phyloP scores from a whole-genome alignment of 92 coral and sea anemone species.

The Actinernus sp. region DNA sequence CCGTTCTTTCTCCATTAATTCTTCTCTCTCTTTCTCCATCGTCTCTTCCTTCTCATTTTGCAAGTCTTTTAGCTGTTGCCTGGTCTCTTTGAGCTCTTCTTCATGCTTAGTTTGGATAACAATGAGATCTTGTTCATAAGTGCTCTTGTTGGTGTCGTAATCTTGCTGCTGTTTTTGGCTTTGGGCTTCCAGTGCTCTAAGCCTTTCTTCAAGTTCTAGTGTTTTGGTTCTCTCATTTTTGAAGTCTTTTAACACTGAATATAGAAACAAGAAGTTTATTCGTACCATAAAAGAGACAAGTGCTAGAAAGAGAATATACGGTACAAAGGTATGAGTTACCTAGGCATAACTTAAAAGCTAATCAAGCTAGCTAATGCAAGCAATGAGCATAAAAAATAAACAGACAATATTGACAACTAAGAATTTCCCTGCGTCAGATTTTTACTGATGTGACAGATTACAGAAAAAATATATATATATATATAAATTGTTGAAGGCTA shows the following conservation, averaged over 20 bases:
- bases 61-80: slow-evolving; percentile 71
- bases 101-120: slow-evolving; percentile 64
- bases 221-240: slow-evolving; percentile 68
- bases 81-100: slow-evolving; percentile 69
- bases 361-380: no score
- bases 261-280: slow-evolving; percentile 14
- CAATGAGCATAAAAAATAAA: not conserved
- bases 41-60: slow-evolving; percentile 81
- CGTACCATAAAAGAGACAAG: not conserved
- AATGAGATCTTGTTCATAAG: slow-evolving; percentile 71
- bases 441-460: no score
- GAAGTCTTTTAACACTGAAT: slow-evolving; percentile 85
- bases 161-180: slow-evolving; percentile 61
- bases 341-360: no score
- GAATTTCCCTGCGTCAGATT: no score
- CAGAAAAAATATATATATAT: no score
- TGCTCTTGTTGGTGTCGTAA: slow-evolving; percentile 51
- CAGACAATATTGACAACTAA: no score
- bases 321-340: no score
- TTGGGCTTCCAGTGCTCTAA: slow-evolving; percentile 63
- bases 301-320: slow-evolving; percentile 4
- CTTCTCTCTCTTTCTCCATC: slow-evolving; percentile 58
- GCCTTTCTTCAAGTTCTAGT: slow-evolving; percentile 78
- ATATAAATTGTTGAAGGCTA: no score
- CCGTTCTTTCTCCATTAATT: slow-evolving; percentile 54